These are phyloP conservation scores for Parauchenoglanis ngamensis DNA, from an alignment of 2,797 vertebrate genomes.

Conservation along the genomic window DNA sequence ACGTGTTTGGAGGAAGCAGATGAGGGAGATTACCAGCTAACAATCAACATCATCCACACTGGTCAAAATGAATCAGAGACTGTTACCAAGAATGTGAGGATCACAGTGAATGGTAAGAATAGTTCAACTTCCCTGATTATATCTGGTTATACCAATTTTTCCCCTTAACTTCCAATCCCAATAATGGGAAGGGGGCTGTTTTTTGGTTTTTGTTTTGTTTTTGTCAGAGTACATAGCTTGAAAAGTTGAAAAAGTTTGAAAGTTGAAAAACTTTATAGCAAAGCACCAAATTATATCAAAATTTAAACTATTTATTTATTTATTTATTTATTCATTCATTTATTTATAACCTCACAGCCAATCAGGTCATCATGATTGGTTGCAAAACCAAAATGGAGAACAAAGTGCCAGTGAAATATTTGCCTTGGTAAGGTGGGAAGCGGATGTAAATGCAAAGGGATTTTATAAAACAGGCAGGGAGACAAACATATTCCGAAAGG, in stretches of 20 bases:
- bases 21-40: constrained; percentile 88
- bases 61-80: constrained; percentile 61
- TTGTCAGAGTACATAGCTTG: background rate
- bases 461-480: too few species aligned
- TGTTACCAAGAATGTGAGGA: constrained; percentile 79
- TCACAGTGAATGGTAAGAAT: constrained; percentile 89
- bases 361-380: background rate
- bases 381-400: background rate
- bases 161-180: background rate
- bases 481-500: too few species aligned
- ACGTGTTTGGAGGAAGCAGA: constrained; percentile 72
- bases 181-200: background rate
- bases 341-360: background rate
- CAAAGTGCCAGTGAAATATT: background rate
- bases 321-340: too few species aligned
- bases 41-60: constrained; percentile 78
- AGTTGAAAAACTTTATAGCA: background rate
- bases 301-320: background rate
- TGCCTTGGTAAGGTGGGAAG: too few species aligned
- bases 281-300: background rate
- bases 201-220: background rate
- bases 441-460: too few species aligned
- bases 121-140: background rate
- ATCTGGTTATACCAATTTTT: background rate
- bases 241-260: too few species aligned